Evolutionary conservation across 2,888 invertebrate species (phyloP).

Genomic region (Campoplex nolae): DNA sequence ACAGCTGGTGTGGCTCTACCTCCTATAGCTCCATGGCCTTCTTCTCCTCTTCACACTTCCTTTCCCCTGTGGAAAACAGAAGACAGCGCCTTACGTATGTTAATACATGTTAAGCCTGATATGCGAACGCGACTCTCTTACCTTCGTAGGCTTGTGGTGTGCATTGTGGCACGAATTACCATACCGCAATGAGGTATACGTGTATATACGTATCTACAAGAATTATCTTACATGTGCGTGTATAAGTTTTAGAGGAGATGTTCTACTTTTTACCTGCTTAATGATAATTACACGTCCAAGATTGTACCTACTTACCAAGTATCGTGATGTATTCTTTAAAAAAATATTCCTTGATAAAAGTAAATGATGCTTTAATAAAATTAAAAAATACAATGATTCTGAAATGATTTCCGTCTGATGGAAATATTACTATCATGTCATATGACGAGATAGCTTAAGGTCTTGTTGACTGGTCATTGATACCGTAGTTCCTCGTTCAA

Average conservation of each 20-base stretch:
- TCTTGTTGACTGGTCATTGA: neutral
- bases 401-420: neutral
- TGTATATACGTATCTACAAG: slow-evolving; percentile 45
- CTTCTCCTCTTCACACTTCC: slow-evolving; percentile 37
- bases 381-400: neutral
- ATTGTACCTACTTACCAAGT: neutral
- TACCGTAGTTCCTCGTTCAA: neutral
- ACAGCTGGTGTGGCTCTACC: slow-evolving; percentile 61
- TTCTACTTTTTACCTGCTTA: neutral
- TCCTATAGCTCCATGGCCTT: slow-evolving; percentile 41
- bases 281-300: neutral
- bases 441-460: neutral
- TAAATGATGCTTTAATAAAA: neutral
- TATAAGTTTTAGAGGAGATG: slow-evolving; percentile 18
- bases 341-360: neutral
- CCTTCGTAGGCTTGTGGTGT: slow-evolving; percentile 54
- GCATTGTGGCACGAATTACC: slow-evolving; percentile 71
- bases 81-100: slow-evolving; percentile 76
- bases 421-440: neutral
- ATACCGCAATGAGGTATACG: slow-evolving; percentile 68
- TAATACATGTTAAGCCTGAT: slow-evolving; percentile 77
- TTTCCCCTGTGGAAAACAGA: slow-evolving; percentile 52
- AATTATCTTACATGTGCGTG: slow-evolving; percentile 31
- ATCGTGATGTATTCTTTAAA: neutral
- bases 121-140: slow-evolving; percentile 67